These are phyloP conservation scores for Brachyptera risi DNA, from an alignment of 2,888 invertebrate genomes.

Conservation along the genomic window DNA sequence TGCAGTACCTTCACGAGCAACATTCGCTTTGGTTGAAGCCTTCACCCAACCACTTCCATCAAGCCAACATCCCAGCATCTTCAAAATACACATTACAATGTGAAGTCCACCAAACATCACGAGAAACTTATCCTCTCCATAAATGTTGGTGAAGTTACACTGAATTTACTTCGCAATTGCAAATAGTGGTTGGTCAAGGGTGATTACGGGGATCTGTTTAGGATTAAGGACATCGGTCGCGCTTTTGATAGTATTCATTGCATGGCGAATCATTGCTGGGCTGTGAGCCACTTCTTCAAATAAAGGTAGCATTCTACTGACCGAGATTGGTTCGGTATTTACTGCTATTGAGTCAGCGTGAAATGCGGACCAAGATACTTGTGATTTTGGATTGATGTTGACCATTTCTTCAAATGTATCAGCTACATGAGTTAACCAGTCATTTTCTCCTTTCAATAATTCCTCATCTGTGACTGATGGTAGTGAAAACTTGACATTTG, in stretches of 20 bases:
- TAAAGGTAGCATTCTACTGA: background rate
- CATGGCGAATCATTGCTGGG: conserved; percentile 1
- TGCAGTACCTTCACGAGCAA: background rate
- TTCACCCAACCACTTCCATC: conserved; percentile 1
- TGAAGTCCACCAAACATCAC: conserved; percentile 7
- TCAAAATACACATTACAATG: background rate
- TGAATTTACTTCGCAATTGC: conserved; percentile 7
- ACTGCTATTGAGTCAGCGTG: background rate
- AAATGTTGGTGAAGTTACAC: background rate
- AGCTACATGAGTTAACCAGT: background rate
- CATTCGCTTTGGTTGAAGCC: background rate
- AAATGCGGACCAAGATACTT: background rate
- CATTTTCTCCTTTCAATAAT: background rate
- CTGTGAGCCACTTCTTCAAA: background rate
- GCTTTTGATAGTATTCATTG: background rate
- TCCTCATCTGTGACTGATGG: background rate
- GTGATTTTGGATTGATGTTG: background rate
- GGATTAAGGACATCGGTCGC: background rate
- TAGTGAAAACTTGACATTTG: background rate
- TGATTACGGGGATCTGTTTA: background rate
- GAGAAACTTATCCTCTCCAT: conserved; percentile 17
- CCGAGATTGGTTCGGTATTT: background rate
- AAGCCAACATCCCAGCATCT: background rate
- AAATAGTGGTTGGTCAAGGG: conserved; percentile 3
- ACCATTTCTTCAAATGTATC: too few species aligned